These are phyloP conservation scores for Pasiphila rectangulata DNA, from an alignment of 2,888 invertebrate genomes.

Conservation along the genomic window DNA sequence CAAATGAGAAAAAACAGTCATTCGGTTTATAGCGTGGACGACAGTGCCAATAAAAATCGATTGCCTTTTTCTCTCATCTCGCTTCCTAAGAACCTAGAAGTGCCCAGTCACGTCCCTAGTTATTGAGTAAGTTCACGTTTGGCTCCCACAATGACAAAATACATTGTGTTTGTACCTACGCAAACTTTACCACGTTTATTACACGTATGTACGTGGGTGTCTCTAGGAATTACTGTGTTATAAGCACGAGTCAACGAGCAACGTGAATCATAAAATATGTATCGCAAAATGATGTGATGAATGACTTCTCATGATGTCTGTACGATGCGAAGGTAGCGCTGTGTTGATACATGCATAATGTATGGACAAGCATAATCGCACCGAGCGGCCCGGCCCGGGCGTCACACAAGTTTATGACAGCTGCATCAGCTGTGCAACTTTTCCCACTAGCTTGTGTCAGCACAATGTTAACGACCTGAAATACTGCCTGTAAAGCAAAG, in stretches of 20 bases:
- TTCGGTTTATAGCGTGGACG: constrained; percentile 24
- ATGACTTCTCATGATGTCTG: constrained; percentile 5
- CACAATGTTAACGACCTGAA: constrained; percentile 21
- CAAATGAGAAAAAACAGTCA: constrained; percentile 18
- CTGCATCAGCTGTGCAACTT: constrained; percentile 34
- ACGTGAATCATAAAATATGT: constrained; percentile 4
- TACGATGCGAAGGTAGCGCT: constrained; percentile 18
- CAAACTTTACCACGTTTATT: constrained; percentile 40
- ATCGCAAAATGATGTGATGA: constrained; percentile 4
- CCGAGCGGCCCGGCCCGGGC: constrained; percentile 6
- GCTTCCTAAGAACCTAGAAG: constrained; percentile 24
- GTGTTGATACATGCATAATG: constrained; percentile 28
- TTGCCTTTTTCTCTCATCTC: constrained; percentile 28
- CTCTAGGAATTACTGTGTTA: constrained; percentile 23
- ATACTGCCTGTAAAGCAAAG: constrained; percentile 4
- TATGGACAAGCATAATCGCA: constrained; percentile 28
- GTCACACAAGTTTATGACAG: constrained; percentile 43
- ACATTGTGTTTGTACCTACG: constrained; percentile 37
- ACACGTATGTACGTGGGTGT: constrained; percentile 30
- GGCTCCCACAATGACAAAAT: constrained; percentile 40
- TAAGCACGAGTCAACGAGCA: constrained; percentile 14
- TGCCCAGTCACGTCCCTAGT: constrained; percentile 31
- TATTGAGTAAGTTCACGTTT: constrained; percentile 35
- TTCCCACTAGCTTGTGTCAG: constrained; percentile 22
- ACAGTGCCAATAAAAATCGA: constrained; percentile 29